Percentiles rank a stretch among this genome's conserved stretches.
Evolutionary conservation across 1,140 invertebrate species (phyloP).

Genomic region (Meloidogyne exigua): DNA sequence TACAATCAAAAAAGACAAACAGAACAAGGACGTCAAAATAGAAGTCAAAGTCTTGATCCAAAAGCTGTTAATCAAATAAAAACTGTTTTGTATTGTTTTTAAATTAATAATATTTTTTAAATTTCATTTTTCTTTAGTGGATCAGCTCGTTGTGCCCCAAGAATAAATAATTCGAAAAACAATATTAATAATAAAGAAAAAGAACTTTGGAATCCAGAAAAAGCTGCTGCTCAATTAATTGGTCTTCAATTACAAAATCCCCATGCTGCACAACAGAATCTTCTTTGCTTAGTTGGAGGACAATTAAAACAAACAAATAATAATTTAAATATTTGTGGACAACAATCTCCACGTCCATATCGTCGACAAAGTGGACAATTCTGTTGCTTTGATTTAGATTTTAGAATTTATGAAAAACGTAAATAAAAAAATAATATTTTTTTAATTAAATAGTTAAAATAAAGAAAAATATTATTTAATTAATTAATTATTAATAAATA

Average conservation of each 20-base stretch:
- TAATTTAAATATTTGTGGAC: not conserved
- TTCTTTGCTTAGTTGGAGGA: not conserved
- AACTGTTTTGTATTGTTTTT: not conserved
- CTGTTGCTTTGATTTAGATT: slow-evolving; percentile 19
- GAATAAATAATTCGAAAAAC: slow-evolving; percentile 30
- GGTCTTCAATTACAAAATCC: slow-evolving; percentile 28
- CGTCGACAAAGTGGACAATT: slow-evolving; percentile 14
- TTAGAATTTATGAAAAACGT: slow-evolving; percentile 16
- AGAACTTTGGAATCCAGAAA: slow-evolving; percentile 44
- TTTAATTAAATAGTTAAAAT: not conserved
- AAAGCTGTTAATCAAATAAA: slow-evolving; percentile 17
- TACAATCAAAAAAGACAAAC: not conserved
- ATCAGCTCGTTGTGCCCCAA: slow-evolving; percentile 40
- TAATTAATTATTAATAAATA: not conserved
- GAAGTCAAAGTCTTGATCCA: slow-evolving; percentile 34
- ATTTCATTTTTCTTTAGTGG: slow-evolving; percentile 38
- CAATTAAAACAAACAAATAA: not conserved
- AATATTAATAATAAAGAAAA: not conserved
- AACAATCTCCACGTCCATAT: slow-evolving; percentile 20
- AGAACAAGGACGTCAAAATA: slow-evolving; percentile 22
- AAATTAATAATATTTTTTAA: not conserved
- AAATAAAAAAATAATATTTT: not conserved
- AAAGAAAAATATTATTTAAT: not conserved
- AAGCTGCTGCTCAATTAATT: slow-evolving; percentile 29
- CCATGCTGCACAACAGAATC: not conserved